Evolutionary conservation across 2,888 invertebrate species (phyloP).

Genomic region (Maniola hyperantus): DNA sequence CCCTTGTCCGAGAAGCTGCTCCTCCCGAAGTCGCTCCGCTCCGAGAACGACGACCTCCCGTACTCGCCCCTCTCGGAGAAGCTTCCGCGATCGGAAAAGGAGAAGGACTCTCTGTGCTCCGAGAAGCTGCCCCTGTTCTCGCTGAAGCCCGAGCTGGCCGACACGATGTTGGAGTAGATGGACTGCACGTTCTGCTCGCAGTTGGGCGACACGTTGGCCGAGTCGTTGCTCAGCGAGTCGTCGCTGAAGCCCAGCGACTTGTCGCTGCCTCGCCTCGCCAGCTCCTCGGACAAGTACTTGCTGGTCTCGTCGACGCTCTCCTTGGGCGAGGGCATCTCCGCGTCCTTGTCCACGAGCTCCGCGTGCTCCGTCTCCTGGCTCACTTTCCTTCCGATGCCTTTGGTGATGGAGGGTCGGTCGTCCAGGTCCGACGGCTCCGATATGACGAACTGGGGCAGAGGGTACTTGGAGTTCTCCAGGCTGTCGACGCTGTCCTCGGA

Average conservation of each 20-base stretch:
- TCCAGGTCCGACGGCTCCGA: slow-evolving; percentile 87
- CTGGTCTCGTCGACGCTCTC: slow-evolving; percentile 55
- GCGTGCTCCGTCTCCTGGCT: slow-evolving; percentile 84
- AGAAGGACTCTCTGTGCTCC: slow-evolving; percentile 74
- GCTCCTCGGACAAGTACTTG: slow-evolving; percentile 58
- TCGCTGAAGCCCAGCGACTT: slow-evolving; percentile 88
- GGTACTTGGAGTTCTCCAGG: slow-evolving; percentile 79
- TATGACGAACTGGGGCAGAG: slow-evolving; percentile 85
- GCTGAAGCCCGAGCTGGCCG: slow-evolving; percentile 84
- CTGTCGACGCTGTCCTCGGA: slow-evolving; percentile 88
- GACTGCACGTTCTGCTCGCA: slow-evolving; percentile 77
- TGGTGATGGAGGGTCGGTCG: slow-evolving; percentile 90
- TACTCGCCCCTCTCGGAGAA: slow-evolving; percentile 76
- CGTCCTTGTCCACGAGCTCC: slow-evolving; percentile 50
- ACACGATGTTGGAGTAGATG: slow-evolving; percentile 78
- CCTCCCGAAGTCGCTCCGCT: slow-evolving; percentile 79
- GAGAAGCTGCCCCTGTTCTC: slow-evolving; percentile 80
- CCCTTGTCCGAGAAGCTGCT: slow-evolving; percentile 74
- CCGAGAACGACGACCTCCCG: slow-evolving; percentile 76
- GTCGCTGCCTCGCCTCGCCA: slow-evolving; percentile 85
- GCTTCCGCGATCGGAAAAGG: slow-evolving; percentile 75
- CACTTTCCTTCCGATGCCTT: slow-evolving; percentile 88
- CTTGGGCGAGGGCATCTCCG: slow-evolving; percentile 70
- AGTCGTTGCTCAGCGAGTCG: slow-evolving; percentile 88
- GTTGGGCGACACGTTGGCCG: slow-evolving; percentile 80